Conservation (phyloP, 2,797 vertebrate species). For the Microcaecilia unicolor region DNA sequence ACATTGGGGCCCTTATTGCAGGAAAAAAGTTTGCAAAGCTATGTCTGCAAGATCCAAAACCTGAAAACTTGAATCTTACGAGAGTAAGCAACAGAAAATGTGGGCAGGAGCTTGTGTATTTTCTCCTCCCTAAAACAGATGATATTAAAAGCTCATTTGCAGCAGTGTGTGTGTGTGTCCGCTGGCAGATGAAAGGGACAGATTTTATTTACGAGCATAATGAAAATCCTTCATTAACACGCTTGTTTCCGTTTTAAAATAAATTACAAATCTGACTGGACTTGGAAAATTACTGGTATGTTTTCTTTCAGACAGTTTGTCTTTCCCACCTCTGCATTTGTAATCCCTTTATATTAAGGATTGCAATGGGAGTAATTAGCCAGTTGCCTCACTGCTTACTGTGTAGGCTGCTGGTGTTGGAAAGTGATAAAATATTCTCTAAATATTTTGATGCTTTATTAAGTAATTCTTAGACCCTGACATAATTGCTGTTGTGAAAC, state of each 20-base stretch:
- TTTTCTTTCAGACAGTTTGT: conserved; percentile 30
- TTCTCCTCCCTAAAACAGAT: background rate
- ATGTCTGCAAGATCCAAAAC: too few relatives aligned
- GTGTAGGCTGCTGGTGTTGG: conserved; percentile 14
- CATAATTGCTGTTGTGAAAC: conserved; percentile 12
- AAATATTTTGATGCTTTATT: conserved; percentile 36
- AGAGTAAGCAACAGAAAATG: too few relatives aligned
- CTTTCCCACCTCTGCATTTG: conserved; percentile 19
- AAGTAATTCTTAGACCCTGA: conserved; percentile 16
- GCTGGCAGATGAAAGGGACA: too few relatives aligned
- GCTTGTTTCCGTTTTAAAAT: background rate
- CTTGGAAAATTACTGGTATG: conserved; percentile 23
- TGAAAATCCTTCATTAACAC: conserved; percentile 13
- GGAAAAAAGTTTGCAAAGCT: too few relatives aligned
- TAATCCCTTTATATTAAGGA: conserved; percentile 6
- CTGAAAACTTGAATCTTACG: too few relatives aligned
- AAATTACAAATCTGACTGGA: conserved; percentile 8
- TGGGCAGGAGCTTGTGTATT: too few relatives aligned
- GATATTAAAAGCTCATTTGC: conserved; percentile 20
- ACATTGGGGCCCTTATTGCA: too few relatives aligned
- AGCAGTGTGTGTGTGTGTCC: background rate
- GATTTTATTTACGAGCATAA: too few relatives aligned
- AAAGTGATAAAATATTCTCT: conserved; percentile 24
- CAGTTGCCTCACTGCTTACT: conserved; percentile 12
- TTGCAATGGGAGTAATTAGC: conserved; percentile 16